Base-by-base conservation (phyloP, 2,797 vertebrate genomes). In the Sarcophilus harrisii region DNA sequence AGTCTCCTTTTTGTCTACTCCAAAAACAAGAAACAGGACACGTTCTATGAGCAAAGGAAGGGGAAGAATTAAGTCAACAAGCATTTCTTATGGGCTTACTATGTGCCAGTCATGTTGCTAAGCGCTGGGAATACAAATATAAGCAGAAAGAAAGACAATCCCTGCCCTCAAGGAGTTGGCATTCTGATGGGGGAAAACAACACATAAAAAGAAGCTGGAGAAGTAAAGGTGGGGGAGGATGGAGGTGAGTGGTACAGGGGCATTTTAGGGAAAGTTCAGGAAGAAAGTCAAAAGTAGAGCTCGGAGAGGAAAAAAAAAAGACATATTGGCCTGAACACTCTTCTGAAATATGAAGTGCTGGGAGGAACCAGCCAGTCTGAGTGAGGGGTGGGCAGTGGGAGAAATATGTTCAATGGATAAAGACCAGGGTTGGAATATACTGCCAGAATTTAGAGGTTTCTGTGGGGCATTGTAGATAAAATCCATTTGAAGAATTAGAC, bases 11-110 rank as follows among this genome's bases (percentile, higher is more conserved):
- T 57, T 94, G 59, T 92, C 52, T n/a, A 92, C 57, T 97, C 92
- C 95, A 94, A 96, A 96, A 94, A 93, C 95, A 95, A 95, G 91
- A 96, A n/a, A 94, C 87, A n/a, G 57, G 59, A 95, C 62, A 94
- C 18, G 10, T 4, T 87, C 58, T 60, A 59, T 95, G 90, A 95
- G 62, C 73, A 96, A 93, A 38, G 16, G 93, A 96, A 97, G 93
- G 58, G 38, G 60, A 90, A 58, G 91, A 95, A 91, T 0, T 49
- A 87, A 87, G 73, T 87, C 38, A 45, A 11, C 73, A 87, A 87
- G 38, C 38, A 87, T 87, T 87, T 87, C 38, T 87, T 27, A 11
- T 4, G 24, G 38, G 73, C 21, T 45, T 45, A 10, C 38, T 81
- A 49, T 87, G 38, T 81, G 66, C 66, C 66, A 87, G 73, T 45